A percentile compares a stretch with the other conserved stretches of the same genome.
Evolutionary conservation across 1,140 invertebrate genomes (phyloP).

Genomic region (Platorchestia sp.): DNA sequence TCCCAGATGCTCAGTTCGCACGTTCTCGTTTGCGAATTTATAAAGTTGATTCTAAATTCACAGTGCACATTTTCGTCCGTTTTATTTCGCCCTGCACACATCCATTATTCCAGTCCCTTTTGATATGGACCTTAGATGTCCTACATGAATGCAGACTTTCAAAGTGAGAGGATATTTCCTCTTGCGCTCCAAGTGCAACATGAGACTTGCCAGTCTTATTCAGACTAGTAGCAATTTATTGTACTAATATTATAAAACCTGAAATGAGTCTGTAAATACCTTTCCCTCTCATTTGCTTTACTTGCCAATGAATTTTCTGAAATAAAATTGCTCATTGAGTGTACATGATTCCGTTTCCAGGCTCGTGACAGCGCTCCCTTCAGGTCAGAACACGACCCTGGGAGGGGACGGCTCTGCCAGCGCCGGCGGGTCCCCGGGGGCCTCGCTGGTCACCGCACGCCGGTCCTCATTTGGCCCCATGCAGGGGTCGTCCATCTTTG

Average conservation of each 20-base stretch:
- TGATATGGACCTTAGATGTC: too few species aligned
- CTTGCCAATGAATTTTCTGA: neutral
- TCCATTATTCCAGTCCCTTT: too few species aligned
- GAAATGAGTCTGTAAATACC: neutral
- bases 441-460: neutral
- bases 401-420: neutral
- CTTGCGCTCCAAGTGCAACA: neutral
- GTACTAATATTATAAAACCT: neutral
- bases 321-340: neutral
- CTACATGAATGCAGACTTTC: neutral
- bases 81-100: too few species aligned
- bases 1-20: too few species aligned
- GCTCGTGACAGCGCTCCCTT: neutral
- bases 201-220: neutral
- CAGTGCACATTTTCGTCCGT: too few species aligned
- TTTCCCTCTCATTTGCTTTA: neutral
- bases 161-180: neutral
- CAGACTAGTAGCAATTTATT: neutral
- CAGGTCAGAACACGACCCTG: neutral
- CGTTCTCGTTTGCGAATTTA: too few species aligned
- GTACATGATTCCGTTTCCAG: neutral
- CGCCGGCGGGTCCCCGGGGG: neutral
- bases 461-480: slow-evolving; percentile 7
- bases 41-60: too few species aligned
- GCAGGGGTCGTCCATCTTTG: neutral